A percentile compares a stretch with the other conserved stretches of the same genome.
Conservation (phyloP, 2,888 invertebrate genomes). For the Melolontha melolontha region DNA sequence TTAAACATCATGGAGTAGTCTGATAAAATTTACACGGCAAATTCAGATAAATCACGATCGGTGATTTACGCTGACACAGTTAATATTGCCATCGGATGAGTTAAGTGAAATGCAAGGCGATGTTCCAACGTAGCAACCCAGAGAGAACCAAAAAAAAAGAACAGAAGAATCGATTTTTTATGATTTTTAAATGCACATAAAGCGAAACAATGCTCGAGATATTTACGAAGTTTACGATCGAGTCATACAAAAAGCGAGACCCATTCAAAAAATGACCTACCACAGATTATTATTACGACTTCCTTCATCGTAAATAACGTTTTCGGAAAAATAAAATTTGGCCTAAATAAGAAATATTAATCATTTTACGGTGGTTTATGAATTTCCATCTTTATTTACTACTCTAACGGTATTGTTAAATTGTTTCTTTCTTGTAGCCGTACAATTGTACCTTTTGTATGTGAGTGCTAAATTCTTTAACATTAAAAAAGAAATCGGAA, state of each 20-base stretch:
- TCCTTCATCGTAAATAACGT: conserved; percentile 25
- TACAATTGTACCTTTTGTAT: too few relatives aligned
- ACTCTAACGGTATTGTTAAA: conserved; percentile 9
- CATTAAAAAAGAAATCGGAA: too few relatives aligned
- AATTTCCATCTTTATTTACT: conserved; percentile 12
- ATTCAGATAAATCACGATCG: too few relatives aligned
- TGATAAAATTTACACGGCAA: too few relatives aligned
- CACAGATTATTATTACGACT: conserved; percentile 20
- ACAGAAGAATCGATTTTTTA: conserved; percentile 23
- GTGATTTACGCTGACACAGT: too few relatives aligned
- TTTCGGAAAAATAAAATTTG: conserved; percentile 34
- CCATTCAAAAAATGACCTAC: conserved; percentile 17
- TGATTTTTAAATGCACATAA: conserved; percentile 37
- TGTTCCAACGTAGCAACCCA: too few relatives aligned
- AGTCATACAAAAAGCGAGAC: too few relatives aligned
- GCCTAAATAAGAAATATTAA: conserved; percentile 30
- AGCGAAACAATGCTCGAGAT: conserved; percentile 34
- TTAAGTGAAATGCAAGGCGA: too few relatives aligned
- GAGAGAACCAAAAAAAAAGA: background rate
- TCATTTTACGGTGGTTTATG: conserved; percentile 17
- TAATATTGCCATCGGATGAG: too few relatives aligned
- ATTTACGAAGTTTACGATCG: conserved; percentile 28
- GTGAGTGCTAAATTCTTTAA: too few relatives aligned
- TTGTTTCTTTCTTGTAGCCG: too few relatives aligned
- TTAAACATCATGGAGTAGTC: too few relatives aligned